Evolutionary conservation across 2,797 vertebrate species (phyloP).

Genomic region (Hapalemur alaotrensis): DNA sequence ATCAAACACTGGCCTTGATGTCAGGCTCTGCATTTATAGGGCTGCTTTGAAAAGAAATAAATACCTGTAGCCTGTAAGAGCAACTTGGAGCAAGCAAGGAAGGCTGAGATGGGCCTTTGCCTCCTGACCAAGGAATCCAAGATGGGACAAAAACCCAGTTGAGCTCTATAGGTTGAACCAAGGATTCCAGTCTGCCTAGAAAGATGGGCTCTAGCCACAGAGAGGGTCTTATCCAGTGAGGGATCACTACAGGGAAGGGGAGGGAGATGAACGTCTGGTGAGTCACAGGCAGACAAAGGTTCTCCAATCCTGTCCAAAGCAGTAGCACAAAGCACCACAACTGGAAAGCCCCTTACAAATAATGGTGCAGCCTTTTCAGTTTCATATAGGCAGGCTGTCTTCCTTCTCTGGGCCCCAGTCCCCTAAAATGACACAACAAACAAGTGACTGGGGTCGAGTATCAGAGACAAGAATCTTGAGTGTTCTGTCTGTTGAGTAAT

Average conservation of each 20-base stretch:
- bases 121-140: background rate
- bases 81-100: background rate
- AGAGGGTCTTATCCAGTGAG: background rate
- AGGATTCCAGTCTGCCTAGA: background rate
- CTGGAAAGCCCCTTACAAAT: background rate
- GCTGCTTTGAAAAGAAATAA: background rate
- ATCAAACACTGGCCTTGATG: background rate
- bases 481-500: background rate
- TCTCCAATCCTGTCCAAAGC: background rate
- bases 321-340: background rate
- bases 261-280: background rate
- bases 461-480: background rate
- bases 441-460: background rate
- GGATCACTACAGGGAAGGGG: background rate
- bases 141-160: accelerated
- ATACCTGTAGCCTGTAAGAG: background rate
- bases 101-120: background rate
- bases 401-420: background rate
- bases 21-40: background rate
- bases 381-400: accelerated
- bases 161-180: accelerated
- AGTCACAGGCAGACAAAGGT: background rate
- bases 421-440: background rate
- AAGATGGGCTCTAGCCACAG: background rate
- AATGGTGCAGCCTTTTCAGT: background rate